These are phyloP conservation scores for Latheticus oryzae DNA, from an alignment of 2,888 invertebrate species.

Conservation along the genomic window DNA sequence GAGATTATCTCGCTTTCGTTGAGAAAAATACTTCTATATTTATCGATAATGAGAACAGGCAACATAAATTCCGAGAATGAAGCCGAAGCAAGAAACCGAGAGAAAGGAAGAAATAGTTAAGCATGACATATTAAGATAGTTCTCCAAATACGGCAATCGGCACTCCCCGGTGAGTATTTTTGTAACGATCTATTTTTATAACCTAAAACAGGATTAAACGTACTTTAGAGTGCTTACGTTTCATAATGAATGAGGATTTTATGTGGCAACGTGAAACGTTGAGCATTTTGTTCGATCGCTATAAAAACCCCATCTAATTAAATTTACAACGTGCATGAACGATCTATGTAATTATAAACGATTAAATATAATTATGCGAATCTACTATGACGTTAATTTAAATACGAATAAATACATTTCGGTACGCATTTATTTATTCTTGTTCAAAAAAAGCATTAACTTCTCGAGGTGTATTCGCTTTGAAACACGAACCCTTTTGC, in stretches of 20 bases:
- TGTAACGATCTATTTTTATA: slow-evolving; percentile 29
- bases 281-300: slow-evolving; percentile 33
- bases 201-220: slow-evolving; percentile 26
- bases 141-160: slow-evolving; percentile 27
- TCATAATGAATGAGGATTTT: slow-evolving; percentile 34
- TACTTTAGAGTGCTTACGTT: slow-evolving; percentile 17
- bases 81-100: slow-evolving; percentile 11
- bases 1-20: slow-evolving; percentile 12
- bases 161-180: slow-evolving; percentile 27
- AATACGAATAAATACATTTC: slow-evolving; percentile 33
- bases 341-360: slow-evolving; percentile 34
- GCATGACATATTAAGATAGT: slow-evolving; percentile 28
- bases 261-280: slow-evolving; percentile 32
- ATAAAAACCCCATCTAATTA: slow-evolving; percentile 35
- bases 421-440: slow-evolving; percentile 20
- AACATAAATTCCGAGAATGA: slow-evolving; percentile 24
- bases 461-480: slow-evolving; percentile 24
- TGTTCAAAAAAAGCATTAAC: slow-evolving; percentile 9
- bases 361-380: slow-evolving; percentile 35
- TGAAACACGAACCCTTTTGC: slow-evolving; percentile 35
- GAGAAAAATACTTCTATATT: slow-evolving; percentile 11
- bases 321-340: slow-evolving; percentile 38
- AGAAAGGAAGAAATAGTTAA: slow-evolving; percentile 33
- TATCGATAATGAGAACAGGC: slow-evolving; percentile 18
- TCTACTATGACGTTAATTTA: slow-evolving; percentile 35